A percentile compares a stretch with the other conserved stretches of the same genome.
These are phyloP conservation scores for Druon quercuslanigerum DNA, from an alignment of 1,140 invertebrate genomes.

Conservation along the genomic window DNA sequence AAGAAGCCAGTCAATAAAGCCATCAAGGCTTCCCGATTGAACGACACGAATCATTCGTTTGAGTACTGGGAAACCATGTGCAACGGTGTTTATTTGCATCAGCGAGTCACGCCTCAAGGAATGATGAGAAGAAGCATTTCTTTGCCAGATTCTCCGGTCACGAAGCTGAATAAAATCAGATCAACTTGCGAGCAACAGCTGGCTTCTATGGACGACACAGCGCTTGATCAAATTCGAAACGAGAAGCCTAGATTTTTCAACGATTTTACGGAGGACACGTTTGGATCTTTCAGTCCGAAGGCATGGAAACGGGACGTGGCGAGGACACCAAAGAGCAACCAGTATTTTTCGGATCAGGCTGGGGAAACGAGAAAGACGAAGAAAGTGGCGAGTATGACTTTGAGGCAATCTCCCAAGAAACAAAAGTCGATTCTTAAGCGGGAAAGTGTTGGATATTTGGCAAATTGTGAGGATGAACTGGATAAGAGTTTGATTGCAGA, in stretches of 20 bases:
- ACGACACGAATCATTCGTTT: slow-evolving; percentile 49
- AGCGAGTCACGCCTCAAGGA: slow-evolving; percentile 4
- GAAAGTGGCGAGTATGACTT: not conserved
- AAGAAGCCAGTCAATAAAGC: not conserved
- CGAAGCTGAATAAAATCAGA: slow-evolving; percentile 43
- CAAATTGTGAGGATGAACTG: slow-evolving; percentile 40
- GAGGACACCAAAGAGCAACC: not conserved
- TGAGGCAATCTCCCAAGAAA: slow-evolving; percentile 5
- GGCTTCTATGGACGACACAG: slow-evolving; percentile 49
- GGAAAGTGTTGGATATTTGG: not conserved
- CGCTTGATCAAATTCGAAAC: slow-evolving; percentile 8
- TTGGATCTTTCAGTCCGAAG: slow-evolving; percentile 9
- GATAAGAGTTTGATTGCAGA: slow-evolving; percentile 55
- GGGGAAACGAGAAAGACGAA: not conserved
- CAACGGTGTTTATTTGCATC: slow-evolving; percentile 45
- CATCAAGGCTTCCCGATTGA: not conserved
- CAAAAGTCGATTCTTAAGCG: not conserved
- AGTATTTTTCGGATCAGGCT: slow-evolving; percentile 7
- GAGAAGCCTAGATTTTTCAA: slow-evolving; percentile 33
- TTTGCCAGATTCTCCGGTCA: slow-evolving; percentile 34
- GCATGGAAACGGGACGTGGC: not conserved
- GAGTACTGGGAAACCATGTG: slow-evolving; percentile 56
- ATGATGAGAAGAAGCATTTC: slow-evolving; percentile 30
- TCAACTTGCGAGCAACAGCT: slow-evolving; percentile 52
- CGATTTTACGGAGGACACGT: not conserved